phyloP scores from a whole-genome alignment of 2,113 vertebrate genomes.

The Phyllostomus hastatus region DNA sequence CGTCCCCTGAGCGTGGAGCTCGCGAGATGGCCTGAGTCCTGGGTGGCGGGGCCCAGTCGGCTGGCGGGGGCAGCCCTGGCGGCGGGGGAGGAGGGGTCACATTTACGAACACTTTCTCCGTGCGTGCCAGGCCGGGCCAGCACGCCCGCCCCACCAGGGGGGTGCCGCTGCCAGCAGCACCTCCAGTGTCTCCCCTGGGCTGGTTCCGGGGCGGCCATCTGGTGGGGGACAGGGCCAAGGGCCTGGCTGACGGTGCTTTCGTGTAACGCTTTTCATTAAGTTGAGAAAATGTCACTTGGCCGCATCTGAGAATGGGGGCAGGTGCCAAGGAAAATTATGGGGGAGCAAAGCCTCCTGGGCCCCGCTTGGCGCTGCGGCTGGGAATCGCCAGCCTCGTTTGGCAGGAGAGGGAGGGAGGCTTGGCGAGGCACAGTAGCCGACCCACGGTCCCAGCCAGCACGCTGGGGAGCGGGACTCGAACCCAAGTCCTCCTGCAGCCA shows the following conservation, averaged over 20 bases:
- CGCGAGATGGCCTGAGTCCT: neutral
- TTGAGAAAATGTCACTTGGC: conserved; percentile 45
- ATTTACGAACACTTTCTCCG: neutral
- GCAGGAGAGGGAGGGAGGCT: neutral
- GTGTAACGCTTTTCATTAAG: conserved; percentile 4
- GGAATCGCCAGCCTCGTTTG: neutral
- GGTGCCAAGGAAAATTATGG: neutral
- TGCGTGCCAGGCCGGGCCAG: fast-evolving
- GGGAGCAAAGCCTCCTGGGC: neutral
- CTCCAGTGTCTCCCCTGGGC: neutral
- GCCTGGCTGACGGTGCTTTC: neutral
- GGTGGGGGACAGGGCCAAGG: conserved; percentile 9
- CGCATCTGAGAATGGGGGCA: neutral
- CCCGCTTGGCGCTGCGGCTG: neutral
- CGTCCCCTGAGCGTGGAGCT: neutral
- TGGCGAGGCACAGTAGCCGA: fast-evolving
- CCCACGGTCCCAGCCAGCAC: fast-evolving
- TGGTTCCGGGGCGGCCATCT: neutral
- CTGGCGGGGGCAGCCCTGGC: neutral
- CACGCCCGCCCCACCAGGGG: fast-evolving
- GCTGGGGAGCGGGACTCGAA: neutral
- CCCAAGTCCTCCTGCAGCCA: neutral
- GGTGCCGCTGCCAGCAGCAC: neutral
- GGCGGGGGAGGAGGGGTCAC: fast-evolving
- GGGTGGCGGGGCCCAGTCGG: neutral